phyloP scores from a whole-genome alignment of 2,797 vertebrate species.

The Parauchenoglanis ngamensis region DNA sequence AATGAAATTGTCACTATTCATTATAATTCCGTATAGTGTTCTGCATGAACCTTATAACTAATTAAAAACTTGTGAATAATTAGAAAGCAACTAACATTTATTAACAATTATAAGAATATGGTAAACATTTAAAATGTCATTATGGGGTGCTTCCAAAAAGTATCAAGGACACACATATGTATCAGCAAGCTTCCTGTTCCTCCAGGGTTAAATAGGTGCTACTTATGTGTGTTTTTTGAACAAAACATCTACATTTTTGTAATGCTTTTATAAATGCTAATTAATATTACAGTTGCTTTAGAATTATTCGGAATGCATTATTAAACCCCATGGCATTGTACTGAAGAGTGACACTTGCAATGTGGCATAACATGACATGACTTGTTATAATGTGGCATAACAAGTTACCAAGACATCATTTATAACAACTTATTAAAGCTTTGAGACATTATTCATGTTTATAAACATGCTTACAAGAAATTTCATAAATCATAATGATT shows the following conservation, averaged over 20 bases:
- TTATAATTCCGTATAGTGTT: not conserved
- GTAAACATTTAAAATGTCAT: not conserved
- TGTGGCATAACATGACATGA: not conserved
- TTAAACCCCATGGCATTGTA: not conserved
- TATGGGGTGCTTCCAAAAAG: not conserved
- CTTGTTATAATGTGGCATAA: not conserved
- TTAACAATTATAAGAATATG: not conserved
- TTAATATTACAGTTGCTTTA: not conserved
- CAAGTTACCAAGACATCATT: not conserved
- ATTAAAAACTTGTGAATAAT: conserved; percentile 4
- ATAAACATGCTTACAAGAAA: not conserved
- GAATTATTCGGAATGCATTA: not conserved
- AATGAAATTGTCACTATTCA: not conserved
- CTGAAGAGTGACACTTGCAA: not conserved
- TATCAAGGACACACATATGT: not conserved
- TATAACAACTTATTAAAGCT: not conserved
- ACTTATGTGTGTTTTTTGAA: not conserved
- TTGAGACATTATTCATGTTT: not conserved
- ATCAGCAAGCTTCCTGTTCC: not conserved
- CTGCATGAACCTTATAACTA: not conserved
- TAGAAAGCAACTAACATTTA: not conserved
- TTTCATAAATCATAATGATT: not conserved
- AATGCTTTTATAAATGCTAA: not conserved
- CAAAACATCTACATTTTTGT: not conserved
- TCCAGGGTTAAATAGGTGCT: not conserved